phyloP scores from a whole-genome alignment of 1,140 invertebrate species.

The Drosophila miranda region DNA sequence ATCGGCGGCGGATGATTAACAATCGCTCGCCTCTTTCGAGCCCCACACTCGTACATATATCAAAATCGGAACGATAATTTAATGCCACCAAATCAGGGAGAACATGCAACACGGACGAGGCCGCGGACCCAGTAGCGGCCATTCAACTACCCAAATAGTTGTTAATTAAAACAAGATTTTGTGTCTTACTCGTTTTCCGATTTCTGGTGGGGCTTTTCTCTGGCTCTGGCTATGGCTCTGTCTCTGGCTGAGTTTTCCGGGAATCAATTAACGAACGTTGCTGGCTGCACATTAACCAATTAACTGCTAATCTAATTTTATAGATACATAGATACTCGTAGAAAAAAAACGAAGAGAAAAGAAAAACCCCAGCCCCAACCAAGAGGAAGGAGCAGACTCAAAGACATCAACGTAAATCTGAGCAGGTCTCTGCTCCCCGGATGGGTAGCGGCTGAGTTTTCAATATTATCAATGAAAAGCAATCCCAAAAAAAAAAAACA shows the following conservation, averaged over 20 bases:
- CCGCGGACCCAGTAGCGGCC: constrained; percentile 9
- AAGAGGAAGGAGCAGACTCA: constrained; percentile 7
- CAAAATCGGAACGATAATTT: constrained; percentile 56
- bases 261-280: constrained; percentile 80
- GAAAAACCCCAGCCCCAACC: too few species aligned
- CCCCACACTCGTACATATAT: constrained; percentile 35
- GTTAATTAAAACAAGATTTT: constrained; percentile 72
- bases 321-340: constrained; percentile 60
- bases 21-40: not conserved
- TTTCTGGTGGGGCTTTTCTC: not conserved
- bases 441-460: constrained; percentile 18
- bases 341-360: constrained; percentile 9
- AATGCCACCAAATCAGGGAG: constrained; percentile 61
- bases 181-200: constrained; percentile 1
- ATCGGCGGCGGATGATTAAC: constrained; percentile 36
- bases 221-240: not conserved
- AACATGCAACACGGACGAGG: constrained; percentile 49
- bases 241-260: constrained; percentile 42
- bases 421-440: constrained; percentile 34
- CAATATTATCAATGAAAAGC: constrained; percentile 78
- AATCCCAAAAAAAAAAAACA: constrained; percentile 39
- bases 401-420: constrained; percentile 53
- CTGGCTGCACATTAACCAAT: constrained; percentile 80
- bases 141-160: constrained; percentile 57
- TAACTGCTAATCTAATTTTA: constrained; percentile 81